A percentile compares a stretch with the other conserved stretches of the same genome.
These are phyloP conservation scores for Limnephilus marmoratus DNA, from an alignment of 2,888 invertebrate species.

Conservation along the genomic window DNA sequence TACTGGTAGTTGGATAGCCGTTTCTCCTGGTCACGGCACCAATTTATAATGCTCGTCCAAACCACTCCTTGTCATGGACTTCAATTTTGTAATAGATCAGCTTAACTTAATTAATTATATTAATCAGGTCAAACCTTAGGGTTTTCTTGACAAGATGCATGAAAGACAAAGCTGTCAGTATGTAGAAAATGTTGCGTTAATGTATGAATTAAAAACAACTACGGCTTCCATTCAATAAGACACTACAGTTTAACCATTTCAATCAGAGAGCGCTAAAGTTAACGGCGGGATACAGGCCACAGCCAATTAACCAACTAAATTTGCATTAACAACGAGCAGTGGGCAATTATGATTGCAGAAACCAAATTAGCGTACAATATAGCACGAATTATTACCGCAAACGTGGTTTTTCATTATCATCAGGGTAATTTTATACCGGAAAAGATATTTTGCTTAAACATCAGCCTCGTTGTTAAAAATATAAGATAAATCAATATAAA, in stretches of 20 bases:
- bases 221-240: not conserved
- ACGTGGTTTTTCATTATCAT: not conserved
- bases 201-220: not conserved
- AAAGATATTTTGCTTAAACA: not conserved
- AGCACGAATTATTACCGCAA: not conserved
- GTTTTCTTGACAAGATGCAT: too few species aligned
- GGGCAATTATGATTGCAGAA: not conserved
- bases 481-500: not conserved
- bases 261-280: not conserved
- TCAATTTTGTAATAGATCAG: too few species aligned
- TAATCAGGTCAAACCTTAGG: too few species aligned
- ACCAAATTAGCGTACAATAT: not conserved
- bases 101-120: too few species aligned
- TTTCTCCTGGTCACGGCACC: too few species aligned
- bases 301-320: not conserved
- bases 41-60: too few species aligned
- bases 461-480: not conserved
- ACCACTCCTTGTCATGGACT: too few species aligned
- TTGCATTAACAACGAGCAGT: not conserved
- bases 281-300: not conserved
- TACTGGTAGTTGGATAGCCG: too few species aligned
- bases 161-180: too few species aligned
- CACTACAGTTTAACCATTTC: not conserved
- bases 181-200: not conserved
- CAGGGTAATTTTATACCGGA: not conserved